Conservation (phyloP, 2,797 vertebrate genomes). For the Sebastes nivosus region DNA sequence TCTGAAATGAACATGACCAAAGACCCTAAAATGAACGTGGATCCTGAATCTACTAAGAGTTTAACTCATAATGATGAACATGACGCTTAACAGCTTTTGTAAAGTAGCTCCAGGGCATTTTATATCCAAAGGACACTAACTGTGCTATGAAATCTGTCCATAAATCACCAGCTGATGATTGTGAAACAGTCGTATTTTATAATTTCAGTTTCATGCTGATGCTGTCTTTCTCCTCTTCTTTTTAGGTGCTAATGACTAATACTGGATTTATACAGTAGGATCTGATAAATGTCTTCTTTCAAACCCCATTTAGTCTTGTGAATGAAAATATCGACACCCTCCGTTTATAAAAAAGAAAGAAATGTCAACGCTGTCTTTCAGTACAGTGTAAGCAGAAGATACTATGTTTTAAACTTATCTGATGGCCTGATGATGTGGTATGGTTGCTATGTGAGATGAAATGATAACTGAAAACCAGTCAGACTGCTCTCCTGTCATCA, state of each 20-base stretch:
- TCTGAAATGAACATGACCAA: not conserved
- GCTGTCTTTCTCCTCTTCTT: not conserved
- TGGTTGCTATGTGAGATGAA: constrained; percentile 27
- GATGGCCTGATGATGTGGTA: not conserved
- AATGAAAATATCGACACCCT: not conserved
- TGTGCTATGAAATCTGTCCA: not conserved
- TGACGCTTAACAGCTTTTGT: not conserved
- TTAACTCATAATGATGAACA: constrained; percentile 13
- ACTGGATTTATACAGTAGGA: not conserved
- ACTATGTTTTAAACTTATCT: not conserved
- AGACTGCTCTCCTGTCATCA: constrained; percentile 55
- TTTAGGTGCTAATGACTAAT: not conserved
- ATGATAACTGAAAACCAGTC: constrained; percentile 66
- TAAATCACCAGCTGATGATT: not conserved
- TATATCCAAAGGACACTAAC: not conserved
- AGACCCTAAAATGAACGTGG: not conserved
- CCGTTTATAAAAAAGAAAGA: not conserved
- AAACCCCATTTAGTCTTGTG: not conserved
- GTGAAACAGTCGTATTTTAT: not conserved
- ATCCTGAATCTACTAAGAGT: constrained; percentile 14
- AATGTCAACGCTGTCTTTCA: not conserved
- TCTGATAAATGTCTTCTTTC: not conserved
- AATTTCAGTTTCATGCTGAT: not conserved
- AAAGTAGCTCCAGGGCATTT: not conserved
- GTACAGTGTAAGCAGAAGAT: not conserved